Conservation (phyloP, 1,140 invertebrate species). For the Bombus cullumanus region DNA sequence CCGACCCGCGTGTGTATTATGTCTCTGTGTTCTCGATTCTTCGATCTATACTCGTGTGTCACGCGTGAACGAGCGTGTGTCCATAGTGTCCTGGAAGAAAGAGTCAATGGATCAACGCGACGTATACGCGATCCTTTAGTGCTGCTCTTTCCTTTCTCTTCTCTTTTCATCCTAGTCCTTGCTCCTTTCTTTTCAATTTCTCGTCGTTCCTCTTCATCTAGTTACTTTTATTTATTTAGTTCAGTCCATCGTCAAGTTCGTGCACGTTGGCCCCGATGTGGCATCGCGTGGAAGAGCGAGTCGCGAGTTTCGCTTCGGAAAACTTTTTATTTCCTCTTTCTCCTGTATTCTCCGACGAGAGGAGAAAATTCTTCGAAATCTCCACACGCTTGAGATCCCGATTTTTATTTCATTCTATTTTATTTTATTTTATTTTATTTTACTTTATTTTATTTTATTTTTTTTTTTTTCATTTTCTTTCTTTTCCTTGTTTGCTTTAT, state of each 20-base stretch:
- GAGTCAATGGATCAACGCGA: slow-evolving; percentile 9
- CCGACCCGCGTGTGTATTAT: slow-evolving; percentile 21
- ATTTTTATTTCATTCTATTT: background rate
- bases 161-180: background rate
- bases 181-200: background rate
- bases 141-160: background rate
- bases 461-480: background rate
- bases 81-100: slow-evolving; percentile 13
- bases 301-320: slow-evolving; percentile 41
- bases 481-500: too few relatives aligned
- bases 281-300: slow-evolving; percentile 65
- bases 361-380: background rate
- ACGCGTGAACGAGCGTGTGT: slow-evolving; percentile 18
- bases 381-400: background rate
- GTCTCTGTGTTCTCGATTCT: slow-evolving; percentile 6
- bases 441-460: background rate
- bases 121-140: too few relatives aligned
- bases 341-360: background rate
- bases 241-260: slow-evolving; percentile 55
- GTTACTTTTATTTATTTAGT: slow-evolving; percentile 8
- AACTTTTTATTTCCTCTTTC: background rate
- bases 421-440: background rate
- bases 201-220: background rate
- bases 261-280: slow-evolving; percentile 64
- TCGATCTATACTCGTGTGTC: background rate